Evolutionary conservation across 2,888 invertebrate species (phyloP).

Genomic region (Cremastinae sp.): DNA sequence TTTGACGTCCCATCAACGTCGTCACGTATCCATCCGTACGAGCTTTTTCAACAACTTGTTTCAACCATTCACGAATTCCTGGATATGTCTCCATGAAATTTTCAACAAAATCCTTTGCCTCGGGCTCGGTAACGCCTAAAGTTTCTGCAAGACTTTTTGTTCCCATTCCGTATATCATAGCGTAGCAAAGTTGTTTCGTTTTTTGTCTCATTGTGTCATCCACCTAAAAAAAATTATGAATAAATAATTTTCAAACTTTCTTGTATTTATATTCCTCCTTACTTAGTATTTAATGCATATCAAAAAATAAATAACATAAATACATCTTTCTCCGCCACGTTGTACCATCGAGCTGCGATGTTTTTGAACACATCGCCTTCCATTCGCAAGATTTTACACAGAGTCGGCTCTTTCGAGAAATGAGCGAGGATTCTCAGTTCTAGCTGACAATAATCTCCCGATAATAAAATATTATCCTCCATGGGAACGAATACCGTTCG

Average conservation of each 20-base stretch:
- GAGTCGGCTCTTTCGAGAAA: constrained; percentile 88
- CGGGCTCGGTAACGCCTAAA: constrained; percentile 88
- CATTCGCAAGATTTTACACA: constrained; percentile 85
- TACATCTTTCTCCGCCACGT: constrained; percentile 84
- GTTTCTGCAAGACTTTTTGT: constrained; percentile 89
- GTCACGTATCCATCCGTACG: constrained; percentile 88
- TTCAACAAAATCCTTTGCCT: constrained; percentile 90
- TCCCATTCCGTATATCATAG: constrained; percentile 98
- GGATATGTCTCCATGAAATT: constrained; percentile 90
- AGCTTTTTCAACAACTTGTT: constrained; percentile 84
- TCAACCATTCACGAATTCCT: constrained; percentile 85
- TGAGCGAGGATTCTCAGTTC: constrained; percentile 97
- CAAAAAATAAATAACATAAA: constrained; percentile 43
- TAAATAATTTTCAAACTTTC: constrained; percentile 19
- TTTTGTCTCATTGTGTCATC: constrained; percentile 90
- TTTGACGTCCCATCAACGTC: constrained; percentile 89
- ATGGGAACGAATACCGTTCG: constrained; percentile 86
- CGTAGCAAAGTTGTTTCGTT: constrained; percentile 96
- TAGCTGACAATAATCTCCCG: constrained; percentile 98
- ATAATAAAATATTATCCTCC: constrained; percentile 85
- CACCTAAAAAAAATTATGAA: constrained; percentile 81
- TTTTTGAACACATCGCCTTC: constrained; percentile 90
- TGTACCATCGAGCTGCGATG: constrained; percentile 93
- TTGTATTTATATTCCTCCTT: constrained; percentile 19
- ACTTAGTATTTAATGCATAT: not conserved